A percentile compares a stretch with the other conserved stretches of the same genome.
Evolutionary conservation across 2,113 vertebrate species (phyloP).

Genomic region (Conger conger): DNA sequence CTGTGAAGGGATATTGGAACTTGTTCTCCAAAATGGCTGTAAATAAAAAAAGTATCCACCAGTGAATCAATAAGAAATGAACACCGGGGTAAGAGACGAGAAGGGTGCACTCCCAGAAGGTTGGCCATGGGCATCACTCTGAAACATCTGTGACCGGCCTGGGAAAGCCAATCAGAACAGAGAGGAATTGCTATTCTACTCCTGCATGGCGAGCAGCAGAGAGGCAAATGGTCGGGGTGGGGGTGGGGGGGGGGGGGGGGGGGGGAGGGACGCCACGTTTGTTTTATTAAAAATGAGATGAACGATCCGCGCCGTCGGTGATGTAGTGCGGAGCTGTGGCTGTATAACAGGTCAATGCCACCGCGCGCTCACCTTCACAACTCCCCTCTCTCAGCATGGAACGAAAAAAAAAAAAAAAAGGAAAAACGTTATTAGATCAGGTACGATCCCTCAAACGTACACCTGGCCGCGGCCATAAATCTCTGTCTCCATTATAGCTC

Average conservation of each 20-base stretch:
- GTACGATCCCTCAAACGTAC: conserved; percentile 55
- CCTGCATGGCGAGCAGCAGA: conserved; percentile 22
- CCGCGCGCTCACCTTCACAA: conserved; percentile 37
- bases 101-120: conserved; percentile 18
- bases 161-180: not conserved
- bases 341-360: conserved; percentile 42
- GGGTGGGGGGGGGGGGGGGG: conserved; percentile 6
- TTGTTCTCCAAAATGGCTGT: conserved; percentile 20
- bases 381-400: conserved; percentile 39
- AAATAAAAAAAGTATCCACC: conserved; percentile 48
- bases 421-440: conserved; percentile 57
- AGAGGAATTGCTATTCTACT: conserved; percentile 40
- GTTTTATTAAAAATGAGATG: conserved; percentile 34
- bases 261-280: conserved; percentile 25
- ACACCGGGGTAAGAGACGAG: conserved; percentile 16
- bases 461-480: conserved; percentile 69
- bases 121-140: conserved; percentile 21
- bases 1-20: not conserved
- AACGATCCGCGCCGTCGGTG: conserved; percentile 23
- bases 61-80: conserved; percentile 39
- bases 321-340: conserved; percentile 25
- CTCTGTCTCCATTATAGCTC: conserved; percentile 67
- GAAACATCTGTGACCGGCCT: not conserved
- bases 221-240: not conserved
- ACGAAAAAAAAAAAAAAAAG: not conserved